Base-by-base conservation (phyloP, 2,888 invertebrate genomes). In the Cerceris rybyensis region DNA sequence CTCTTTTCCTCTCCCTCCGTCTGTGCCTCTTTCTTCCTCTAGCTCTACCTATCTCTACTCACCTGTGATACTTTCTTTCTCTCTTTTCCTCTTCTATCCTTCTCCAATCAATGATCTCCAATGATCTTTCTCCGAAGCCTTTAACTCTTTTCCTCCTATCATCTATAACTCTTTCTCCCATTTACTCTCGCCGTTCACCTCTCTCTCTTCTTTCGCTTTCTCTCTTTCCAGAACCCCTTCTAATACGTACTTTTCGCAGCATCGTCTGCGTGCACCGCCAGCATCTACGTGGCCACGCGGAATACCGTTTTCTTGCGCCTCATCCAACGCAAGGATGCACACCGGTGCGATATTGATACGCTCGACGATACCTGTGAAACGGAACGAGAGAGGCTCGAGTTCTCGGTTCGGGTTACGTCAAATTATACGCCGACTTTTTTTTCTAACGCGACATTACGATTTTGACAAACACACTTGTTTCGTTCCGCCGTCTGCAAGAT, bases 291-390 rank as follows among this genome's bases (percentile, higher is more conserved):
- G 61, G 70, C 60, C 58, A 42, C 43, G n/a, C 43, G 50, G 61
- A 81, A 75, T 75, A 70, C 82, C 76, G 80, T 75, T 80, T 55
- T 41, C 72, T 71, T 60, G 46, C 64, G 49, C 52, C 71, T 68
- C 65, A 49, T 72, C 73, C 58, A 71, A 70, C 71, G 75, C 66
- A 60, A 49, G 42, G 49, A 66, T 75, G 58, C 65, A 57, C 16
- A 63, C 58, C 43, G 46, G 63, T 43, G 59, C 52, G 60, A 66
- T 70, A 72, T 79, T 46, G 71, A 71, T 71, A 60, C 64, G 54
- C 54, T 39, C 64, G 55, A 55, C 17, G 55, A 55, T 55, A 7
- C 17, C 13, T 16, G 17, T 17, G 55, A 55, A 28, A 55, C 17
- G 49, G 68, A 50, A 16, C 39, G 39, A 39, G 13, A 16, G 16